phyloP scores from a whole-genome alignment of 2,113 vertebrate species.

The Tinamus guttatus region DNA sequence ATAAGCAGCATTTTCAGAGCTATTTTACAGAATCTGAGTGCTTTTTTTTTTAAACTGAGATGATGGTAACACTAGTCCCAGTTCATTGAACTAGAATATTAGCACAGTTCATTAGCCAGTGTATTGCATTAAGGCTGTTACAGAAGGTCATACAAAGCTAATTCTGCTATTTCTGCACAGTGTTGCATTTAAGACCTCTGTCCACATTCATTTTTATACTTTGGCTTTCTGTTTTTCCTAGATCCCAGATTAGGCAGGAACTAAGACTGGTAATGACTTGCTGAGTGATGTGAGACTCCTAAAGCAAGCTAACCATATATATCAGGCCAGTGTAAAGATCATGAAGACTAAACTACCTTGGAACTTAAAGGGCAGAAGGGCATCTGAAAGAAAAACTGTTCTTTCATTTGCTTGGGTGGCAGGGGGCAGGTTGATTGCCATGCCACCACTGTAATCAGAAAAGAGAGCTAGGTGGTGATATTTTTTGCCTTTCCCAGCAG shows the following conservation, averaged over 20 bases:
- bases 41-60: not conserved
- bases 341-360: not conserved
- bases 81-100: not conserved
- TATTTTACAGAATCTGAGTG: no score
- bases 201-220: not conserved
- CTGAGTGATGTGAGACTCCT: not conserved
- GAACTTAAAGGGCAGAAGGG: not conserved
- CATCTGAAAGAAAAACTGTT: not conserved
- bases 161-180: not conserved
- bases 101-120: not conserved
- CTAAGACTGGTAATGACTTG: not conserved
- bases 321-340: not conserved
- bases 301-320: not conserved
- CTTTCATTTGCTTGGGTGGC: not conserved
- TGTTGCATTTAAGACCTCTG: not conserved
- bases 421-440: not conserved
- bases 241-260: not conserved
- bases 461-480: not conserved
- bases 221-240: not conserved
- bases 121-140: not conserved
- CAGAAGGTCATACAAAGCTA: not conserved
- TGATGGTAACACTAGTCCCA: not conserved
- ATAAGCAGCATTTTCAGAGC: not conserved
- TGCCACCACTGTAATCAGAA: not conserved
- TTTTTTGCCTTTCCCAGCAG: not conserved